These are phyloP conservation scores for Gadus macrocephalus DNA, from an alignment of 2,113 vertebrate genomes.

Conservation along the genomic window DNA sequence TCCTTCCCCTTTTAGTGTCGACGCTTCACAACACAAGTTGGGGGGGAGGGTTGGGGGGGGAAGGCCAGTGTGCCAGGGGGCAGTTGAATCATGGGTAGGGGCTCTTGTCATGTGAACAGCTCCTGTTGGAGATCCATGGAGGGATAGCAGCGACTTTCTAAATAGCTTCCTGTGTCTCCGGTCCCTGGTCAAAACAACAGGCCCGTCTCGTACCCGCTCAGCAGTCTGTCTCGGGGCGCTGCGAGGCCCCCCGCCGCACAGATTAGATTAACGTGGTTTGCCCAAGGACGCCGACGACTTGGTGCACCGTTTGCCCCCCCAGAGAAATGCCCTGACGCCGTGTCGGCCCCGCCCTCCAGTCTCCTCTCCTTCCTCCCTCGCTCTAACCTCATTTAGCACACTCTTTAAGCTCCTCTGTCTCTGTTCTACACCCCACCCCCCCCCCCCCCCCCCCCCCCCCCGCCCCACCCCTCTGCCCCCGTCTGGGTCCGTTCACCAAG, in stretches of 20 bases:
- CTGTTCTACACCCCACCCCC: slow-evolving; percentile 13
- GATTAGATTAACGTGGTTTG: slow-evolving; percentile 67
- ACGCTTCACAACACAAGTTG: too few relatives aligned
- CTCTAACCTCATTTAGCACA: slow-evolving; percentile 47
- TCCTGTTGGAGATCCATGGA: slow-evolving; percentile 42
- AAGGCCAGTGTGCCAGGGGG: slow-evolving; percentile 45
- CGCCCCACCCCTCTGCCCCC: slow-evolving; percentile 20
- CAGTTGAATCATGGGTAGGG: slow-evolving; percentile 34
- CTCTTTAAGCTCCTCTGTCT: neutral
- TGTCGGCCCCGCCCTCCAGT: slow-evolving; percentile 50
- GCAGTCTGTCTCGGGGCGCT: neutral
- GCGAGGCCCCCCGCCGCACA: slow-evolving; percentile 40
- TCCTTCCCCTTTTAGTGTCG: neutral
- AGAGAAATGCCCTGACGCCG: slow-evolving; percentile 46
- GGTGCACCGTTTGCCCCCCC: slow-evolving; percentile 41
- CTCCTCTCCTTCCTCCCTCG: slow-evolving; percentile 39
- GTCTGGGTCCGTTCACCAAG: slow-evolving; percentile 22
- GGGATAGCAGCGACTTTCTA: slow-evolving; percentile 37
- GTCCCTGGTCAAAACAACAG: too few relatives aligned
- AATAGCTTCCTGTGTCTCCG: slow-evolving; percentile 51
- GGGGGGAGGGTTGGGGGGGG: too few relatives aligned
- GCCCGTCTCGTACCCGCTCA: slow-evolving; percentile 25
- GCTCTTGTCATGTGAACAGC: slow-evolving; percentile 55
- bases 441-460: slow-evolving; percentile 10
- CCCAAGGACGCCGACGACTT: slow-evolving; percentile 38